Conservation (phyloP, 2,888 invertebrate species). For the Rhabditoides inermis region DNA sequence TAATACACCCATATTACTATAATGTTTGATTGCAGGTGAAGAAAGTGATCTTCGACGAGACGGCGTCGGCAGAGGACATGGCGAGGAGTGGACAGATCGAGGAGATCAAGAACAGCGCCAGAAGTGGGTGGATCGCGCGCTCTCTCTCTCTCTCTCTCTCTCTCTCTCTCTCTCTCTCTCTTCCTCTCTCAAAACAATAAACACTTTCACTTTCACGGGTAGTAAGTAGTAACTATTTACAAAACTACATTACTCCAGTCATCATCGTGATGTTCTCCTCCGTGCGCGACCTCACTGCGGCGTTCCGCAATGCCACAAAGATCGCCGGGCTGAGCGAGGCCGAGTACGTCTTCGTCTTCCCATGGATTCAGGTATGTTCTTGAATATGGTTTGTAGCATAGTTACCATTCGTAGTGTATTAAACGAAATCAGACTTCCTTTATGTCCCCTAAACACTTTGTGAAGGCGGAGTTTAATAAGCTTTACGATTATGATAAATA, state of each 20-base stretch:
- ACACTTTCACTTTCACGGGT: too few relatives aligned
- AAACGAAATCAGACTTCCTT: too few relatives aligned
- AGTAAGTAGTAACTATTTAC: slow-evolving; percentile 3
- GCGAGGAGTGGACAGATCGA: slow-evolving; percentile 19
- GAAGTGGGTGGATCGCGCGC: slow-evolving; percentile 23
- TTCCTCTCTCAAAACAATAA: not conserved
- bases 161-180: not conserved
- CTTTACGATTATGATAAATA: too few relatives aligned
- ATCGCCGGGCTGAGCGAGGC: slow-evolving; percentile 13
- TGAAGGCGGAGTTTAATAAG: too few relatives aligned
- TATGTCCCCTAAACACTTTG: too few relatives aligned
- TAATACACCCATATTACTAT: too few relatives aligned
- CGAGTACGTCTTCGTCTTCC: slow-evolving; percentile 27
- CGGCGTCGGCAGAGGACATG: slow-evolving; percentile 17
- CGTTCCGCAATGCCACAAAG: slow-evolving; percentile 20
- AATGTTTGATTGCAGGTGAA: too few relatives aligned
- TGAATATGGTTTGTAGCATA: too few relatives aligned
- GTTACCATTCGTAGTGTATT: too few relatives aligned
- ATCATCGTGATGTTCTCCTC: slow-evolving; percentile 29
- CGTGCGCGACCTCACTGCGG: slow-evolving; percentile 16
- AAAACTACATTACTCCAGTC: slow-evolving; percentile 12
- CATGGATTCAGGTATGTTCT: slow-evolving; percentile 18
- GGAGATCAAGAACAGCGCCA: slow-evolving; percentile 19
- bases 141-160: too few relatives aligned
- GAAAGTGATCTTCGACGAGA: slow-evolving; percentile 28